Conservation (phyloP, 2,888 invertebrate species). For the Morpho achilles region DNA sequence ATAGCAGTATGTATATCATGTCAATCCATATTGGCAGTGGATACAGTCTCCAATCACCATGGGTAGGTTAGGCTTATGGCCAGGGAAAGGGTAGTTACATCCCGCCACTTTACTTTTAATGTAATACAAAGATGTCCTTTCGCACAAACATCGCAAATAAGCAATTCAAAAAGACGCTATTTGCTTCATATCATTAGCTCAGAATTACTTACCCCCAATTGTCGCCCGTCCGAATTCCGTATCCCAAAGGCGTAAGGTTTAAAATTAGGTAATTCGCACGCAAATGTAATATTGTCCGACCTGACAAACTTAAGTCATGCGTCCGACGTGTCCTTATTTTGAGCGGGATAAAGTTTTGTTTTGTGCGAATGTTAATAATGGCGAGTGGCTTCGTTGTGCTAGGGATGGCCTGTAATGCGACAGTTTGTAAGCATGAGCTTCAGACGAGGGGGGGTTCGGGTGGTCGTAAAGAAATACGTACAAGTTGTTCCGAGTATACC, state of each 20-base stretch:
- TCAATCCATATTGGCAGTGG: too few species aligned
- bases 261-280: constrained; percentile 32
- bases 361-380: constrained; percentile 30
- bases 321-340: constrained; percentile 33
- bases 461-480: constrained; percentile 68
- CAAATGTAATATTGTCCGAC: constrained; percentile 39
- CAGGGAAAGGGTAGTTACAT: too few species aligned
- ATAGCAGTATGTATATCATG: too few species aligned
- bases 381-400: constrained; percentile 50
- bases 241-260: constrained; percentile 41
- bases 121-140: constrained; percentile 3
- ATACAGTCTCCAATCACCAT: too few species aligned
- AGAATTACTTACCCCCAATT: constrained; percentile 52
- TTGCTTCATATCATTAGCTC: constrained; percentile 65
- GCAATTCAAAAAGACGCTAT: constrained; percentile 25
- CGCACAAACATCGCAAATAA: constrained; percentile 13
- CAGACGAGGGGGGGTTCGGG: constrained; percentile 45
- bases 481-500: constrained; percentile 54
- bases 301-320: constrained; percentile 37
- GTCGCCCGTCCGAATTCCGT: constrained; percentile 38
- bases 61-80: too few species aligned
- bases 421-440: constrained; percentile 79
- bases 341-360: constrained; percentile 41
- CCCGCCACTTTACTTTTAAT: too few species aligned
- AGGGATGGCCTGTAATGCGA: constrained; percentile 72